Evolutionary conservation across 2,113 vertebrate species (phyloP), one percentile per base, ranked within the genome.

Genomic region (Axis porcinus): DNA sequence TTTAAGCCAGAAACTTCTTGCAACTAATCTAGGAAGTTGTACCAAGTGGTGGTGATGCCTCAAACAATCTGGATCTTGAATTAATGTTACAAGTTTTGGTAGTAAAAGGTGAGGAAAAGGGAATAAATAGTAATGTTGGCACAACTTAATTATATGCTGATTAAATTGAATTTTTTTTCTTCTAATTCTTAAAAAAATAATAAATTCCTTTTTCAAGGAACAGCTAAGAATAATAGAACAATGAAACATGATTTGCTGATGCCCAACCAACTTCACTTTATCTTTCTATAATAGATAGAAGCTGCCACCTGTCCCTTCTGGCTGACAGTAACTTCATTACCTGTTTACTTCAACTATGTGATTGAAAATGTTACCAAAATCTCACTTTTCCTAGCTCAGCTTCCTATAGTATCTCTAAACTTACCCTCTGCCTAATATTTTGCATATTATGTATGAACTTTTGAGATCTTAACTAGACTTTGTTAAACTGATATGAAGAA

Each of bases 401-500:
- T 76, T 58, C 23, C 74, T 78, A 40, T 8, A 52, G 10, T 1
- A 10, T 70, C 23, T 88, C 43, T 52, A 60, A 40, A 60, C 28
- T 60, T 91, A 30, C 47, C 14, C 16, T 85, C 91, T 91, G 36
- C 47, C 14, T 88, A 60, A 67, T 43, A 83, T 60, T 91, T 95
- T 94, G 3, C 19, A 50, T 87, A 67, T 85, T 62, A 62, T 64
- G 11, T 25, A 83, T 62, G 27, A 11, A 60, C 2, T 92, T 94
- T 62, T 81, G 17, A 67, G 28, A 47, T 94, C 27, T 89, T 60
- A 94, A 88, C 21, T 67, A 86, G 86, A 94, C 3, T 45, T 88
- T 55, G 6, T 25, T 70, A 62, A 86, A 70, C 64, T 23, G 50
- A 40, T 17, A 58, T 10, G 23, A 93, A 93, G 21, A 25, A 91